Conservation (phyloP, 2,797 vertebrate genomes). For the Chelonia mydas region DNA sequence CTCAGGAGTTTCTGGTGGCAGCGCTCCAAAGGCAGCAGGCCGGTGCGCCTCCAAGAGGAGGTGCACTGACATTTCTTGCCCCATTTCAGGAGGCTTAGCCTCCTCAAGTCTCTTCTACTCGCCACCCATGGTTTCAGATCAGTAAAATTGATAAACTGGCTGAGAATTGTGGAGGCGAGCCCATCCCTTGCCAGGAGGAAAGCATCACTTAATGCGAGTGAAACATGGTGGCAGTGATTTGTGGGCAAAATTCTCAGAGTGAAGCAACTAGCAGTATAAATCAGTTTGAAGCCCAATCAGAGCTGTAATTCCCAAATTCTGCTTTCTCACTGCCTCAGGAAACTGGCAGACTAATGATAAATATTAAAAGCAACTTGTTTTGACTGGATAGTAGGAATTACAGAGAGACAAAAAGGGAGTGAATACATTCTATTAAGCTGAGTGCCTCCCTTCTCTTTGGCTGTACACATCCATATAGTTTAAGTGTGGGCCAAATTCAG, state of each 20-base stretch:
- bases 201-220: neutral
- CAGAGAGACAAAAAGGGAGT: neutral
- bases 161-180: neutral
- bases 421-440: neutral
- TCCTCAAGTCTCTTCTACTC: too few relatives aligned
- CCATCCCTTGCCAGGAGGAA: neutral
- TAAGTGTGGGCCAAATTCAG: accelerated
- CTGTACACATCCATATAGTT: neutral
- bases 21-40: too few relatives aligned
- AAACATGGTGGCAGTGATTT: neutral
- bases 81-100: too few relatives aligned
- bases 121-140: neutral
- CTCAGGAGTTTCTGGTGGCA: too few relatives aligned
- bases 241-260: neutral
- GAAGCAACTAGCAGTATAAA: neutral
- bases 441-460: accelerated
- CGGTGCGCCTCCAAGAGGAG: too few relatives aligned
- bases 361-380: neutral
- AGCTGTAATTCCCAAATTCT: neutral
- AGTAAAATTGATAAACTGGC: neutral
- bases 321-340: neutral
- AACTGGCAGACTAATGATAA: neutral
- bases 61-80: too few relatives aligned
- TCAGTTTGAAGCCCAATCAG: neutral
- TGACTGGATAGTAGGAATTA: neutral